Conservation (phyloP, 2,888 invertebrate species). For the Argyresthia goedartella region DNA sequence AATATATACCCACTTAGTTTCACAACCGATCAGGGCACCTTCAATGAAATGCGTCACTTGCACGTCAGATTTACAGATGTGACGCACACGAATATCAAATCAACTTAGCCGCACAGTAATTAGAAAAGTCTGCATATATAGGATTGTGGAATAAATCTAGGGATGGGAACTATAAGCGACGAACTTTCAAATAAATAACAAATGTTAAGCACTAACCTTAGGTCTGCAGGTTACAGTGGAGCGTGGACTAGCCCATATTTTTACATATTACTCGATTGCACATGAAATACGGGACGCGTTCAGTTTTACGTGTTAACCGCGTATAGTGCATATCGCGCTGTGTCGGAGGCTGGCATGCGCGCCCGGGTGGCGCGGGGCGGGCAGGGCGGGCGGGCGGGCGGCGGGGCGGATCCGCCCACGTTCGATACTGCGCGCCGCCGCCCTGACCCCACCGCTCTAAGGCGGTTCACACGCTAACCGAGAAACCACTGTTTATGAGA, state of each 20-base stretch:
- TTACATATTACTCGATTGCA: background rate
- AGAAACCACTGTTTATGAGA: background rate
- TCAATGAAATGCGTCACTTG: conserved; percentile 30
- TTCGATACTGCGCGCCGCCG: conserved; percentile 42
- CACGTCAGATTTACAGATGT: conserved; percentile 26
- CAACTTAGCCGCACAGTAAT: background rate
- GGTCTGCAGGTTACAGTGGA: background rate
- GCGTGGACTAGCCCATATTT: background rate
- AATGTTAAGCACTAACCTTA: background rate
- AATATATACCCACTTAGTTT: too few relatives aligned
- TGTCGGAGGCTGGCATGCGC: background rate
- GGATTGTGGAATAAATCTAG: background rate
- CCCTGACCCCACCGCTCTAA: conserved; percentile 6
- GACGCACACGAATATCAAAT: conserved; percentile 32
- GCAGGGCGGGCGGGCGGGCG: conserved; percentile 21
- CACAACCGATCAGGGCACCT: too few relatives aligned
- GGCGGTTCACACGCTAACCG: background rate
- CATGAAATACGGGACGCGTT: background rate
- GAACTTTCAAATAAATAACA: background rate
- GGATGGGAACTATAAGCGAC: background rate
- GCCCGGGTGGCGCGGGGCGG: background rate
- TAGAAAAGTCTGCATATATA: background rate
- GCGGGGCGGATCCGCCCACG: conserved; percentile 55
- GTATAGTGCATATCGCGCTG: conserved; percentile 37
- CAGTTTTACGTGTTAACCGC: conserved; percentile 14